These are phyloP conservation scores for Phalera bucephala DNA, from an alignment of 2,888 invertebrate genomes.

Conservation along the genomic window DNA sequence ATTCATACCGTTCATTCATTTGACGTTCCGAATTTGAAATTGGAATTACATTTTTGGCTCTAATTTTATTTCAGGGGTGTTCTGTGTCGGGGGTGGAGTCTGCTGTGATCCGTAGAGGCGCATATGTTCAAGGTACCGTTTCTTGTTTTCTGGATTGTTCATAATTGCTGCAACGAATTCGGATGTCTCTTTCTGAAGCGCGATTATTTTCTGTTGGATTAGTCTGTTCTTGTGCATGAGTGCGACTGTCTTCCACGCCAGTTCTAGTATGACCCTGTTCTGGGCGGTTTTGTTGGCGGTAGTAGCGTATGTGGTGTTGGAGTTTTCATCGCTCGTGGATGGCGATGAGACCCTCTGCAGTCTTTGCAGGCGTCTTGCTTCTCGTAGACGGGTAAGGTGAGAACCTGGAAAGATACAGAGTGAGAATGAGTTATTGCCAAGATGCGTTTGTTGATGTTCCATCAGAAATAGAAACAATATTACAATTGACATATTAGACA, in stretches of 20 bases:
- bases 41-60: conserved; percentile 39
- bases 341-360: conserved; percentile 49
- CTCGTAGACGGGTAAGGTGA: conserved; percentile 56
- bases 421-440: too few relatives aligned
- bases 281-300: conserved; percentile 54
- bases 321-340: conserved; percentile 31
- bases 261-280: conserved; percentile 81
- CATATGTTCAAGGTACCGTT: conserved; percentile 56
- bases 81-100: conserved; percentile 25
- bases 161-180: conserved; percentile 84
- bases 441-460: too few relatives aligned
- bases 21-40: too few relatives aligned
- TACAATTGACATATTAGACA: too few relatives aligned
- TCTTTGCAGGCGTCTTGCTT: conserved; percentile 63
- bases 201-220: conserved; percentile 83
- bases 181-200: conserved; percentile 84
- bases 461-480: too few relatives aligned
- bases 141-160: conserved; percentile 74
- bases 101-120: conserved; percentile 42
- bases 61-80: conserved; percentile 38
- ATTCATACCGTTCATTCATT: too few relatives aligned
- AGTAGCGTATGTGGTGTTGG: conserved; percentile 28
- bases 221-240: conserved; percentile 84
- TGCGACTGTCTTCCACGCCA: conserved; percentile 85
- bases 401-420: conserved; percentile 58